These are phyloP conservation scores for Nephotettix cincticeps DNA, from an alignment of 1,140 invertebrate genomes.

Conservation along the genomic window DNA sequence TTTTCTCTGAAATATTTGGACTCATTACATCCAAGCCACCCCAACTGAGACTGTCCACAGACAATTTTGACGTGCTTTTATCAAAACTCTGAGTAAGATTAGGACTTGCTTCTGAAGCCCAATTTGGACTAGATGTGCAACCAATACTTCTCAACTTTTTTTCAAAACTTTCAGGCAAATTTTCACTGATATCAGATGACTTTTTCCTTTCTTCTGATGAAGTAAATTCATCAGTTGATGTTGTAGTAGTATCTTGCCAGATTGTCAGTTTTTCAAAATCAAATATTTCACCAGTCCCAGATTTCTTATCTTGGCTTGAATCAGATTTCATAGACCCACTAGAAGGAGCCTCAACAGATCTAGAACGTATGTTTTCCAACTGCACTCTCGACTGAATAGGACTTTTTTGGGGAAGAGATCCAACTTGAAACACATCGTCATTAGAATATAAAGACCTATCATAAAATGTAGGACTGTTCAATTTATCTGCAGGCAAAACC, in stretches of 20 bases:
- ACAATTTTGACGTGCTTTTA: constrained; percentile 25
- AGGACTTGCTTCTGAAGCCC: constrained; percentile 23
- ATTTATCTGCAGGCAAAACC: background rate
- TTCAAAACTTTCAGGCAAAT: background rate
- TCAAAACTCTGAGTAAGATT: constrained; percentile 28
- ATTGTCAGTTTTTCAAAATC: constrained; percentile 22
- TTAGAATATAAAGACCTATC: constrained; percentile 8
- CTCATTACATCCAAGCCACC: constrained; percentile 14
- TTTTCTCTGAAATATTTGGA: constrained; percentile 29
- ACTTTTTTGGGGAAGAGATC: constrained; percentile 27
- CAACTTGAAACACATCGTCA: constrained; percentile 23
- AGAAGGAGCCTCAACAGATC: constrained; percentile 26
- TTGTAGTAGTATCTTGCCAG: background rate
- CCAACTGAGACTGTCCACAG: constrained; percentile 28
- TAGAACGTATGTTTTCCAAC: constrained; percentile 25
- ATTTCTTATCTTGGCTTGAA: background rate
- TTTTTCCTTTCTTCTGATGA: background rate
- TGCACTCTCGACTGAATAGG: constrained; percentile 7
- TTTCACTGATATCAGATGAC: background rate
- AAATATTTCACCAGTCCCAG: background rate
- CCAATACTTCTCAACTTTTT: background rate
- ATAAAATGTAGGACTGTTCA: constrained; percentile 14
- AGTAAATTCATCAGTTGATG: background rate
- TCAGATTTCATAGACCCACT: constrained; percentile 9
- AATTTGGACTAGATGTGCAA: constrained; percentile 26